A percentile compares a stretch with the other conserved stretches of the same genome.
These are phyloP conservation scores for Emys orbicularis DNA, from an alignment of 2,797 vertebrate genomes.

Conservation along the genomic window DNA sequence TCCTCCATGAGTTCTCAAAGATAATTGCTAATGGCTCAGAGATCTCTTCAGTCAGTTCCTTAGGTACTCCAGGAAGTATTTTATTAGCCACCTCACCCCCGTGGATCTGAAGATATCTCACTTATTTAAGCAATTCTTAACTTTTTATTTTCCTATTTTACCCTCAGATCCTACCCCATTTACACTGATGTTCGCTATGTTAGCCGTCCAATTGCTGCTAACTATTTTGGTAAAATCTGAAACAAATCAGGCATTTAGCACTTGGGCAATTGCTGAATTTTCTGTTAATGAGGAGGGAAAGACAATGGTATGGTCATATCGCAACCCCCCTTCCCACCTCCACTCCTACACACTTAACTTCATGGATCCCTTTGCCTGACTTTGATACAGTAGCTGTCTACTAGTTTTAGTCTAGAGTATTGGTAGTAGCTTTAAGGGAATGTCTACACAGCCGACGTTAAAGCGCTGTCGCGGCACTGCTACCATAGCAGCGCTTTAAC, in stretches of 20 bases:
- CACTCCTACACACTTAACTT: no score
- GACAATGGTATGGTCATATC: neutral
- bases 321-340: no score
- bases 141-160: neutral
- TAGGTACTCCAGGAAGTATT: neutral
- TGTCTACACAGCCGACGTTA: no score
- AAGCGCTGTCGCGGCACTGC: no score
- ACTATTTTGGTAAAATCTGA: neutral
- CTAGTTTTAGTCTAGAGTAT: no score
- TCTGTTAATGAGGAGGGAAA: neutral
- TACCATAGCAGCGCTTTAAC: no score
- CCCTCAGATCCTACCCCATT: neutral
- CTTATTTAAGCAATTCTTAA: neutral
- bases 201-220: neutral
- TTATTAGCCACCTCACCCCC: no score
- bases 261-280: neutral
- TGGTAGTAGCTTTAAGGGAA: no score
- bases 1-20: neutral
- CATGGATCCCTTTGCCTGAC: no score
- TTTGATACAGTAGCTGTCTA: no score
- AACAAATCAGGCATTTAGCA: neutral
- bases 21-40: neutral
- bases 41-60: neutral
- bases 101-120: neutral
- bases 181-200: neutral